Percentiles rank a stretch among this genome's conserved stretches.
Evolutionary conservation across 2,797 vertebrate species (phyloP).

Genomic region (Avahi laniger): DNA sequence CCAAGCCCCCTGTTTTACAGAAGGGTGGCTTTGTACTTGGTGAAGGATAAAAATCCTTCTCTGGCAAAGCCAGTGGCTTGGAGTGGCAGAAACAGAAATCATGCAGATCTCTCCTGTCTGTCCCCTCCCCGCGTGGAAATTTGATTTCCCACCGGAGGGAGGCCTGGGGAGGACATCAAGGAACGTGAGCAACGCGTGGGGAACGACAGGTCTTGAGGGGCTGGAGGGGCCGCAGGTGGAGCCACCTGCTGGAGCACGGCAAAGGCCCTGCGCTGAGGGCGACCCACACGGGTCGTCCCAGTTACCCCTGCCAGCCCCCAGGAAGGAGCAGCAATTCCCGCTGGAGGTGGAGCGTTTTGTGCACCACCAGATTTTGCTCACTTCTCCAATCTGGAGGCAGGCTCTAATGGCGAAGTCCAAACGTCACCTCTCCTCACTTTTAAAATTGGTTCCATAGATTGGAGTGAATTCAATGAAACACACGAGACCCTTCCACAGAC

Average conservation of each 20-base stretch:
- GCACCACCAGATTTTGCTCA: background rate
- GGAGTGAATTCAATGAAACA: background rate
- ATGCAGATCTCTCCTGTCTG: background rate
- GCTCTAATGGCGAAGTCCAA: background rate
- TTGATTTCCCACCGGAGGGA: background rate
- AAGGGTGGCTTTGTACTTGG: background rate
- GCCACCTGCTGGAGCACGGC: background rate
- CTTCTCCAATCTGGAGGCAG: rapidly evolving
- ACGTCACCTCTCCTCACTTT: background rate
- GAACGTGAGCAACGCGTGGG: background rate
- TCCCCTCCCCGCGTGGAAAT: rapidly evolving
- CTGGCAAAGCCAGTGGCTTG: background rate
- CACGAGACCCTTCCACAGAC: background rate
- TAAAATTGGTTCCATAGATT: background rate
- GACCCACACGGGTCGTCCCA: too few relatives aligned
- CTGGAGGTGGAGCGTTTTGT: background rate
- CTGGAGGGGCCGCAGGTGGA: background rate
- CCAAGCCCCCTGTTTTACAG: constrained; percentile 39
- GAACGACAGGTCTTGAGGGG: too few relatives aligned
- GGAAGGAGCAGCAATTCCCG: too few relatives aligned
- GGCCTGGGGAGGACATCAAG: background rate
- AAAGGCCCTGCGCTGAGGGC: background rate
- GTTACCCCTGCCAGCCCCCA: background rate
- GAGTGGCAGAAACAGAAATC: background rate
- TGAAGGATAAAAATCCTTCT: background rate